A percentile compares a stretch with the other conserved stretches of the same genome.
phyloP scores from a whole-genome alignment of 2,888 invertebrate species.

The Cantharis nigra region DNA sequence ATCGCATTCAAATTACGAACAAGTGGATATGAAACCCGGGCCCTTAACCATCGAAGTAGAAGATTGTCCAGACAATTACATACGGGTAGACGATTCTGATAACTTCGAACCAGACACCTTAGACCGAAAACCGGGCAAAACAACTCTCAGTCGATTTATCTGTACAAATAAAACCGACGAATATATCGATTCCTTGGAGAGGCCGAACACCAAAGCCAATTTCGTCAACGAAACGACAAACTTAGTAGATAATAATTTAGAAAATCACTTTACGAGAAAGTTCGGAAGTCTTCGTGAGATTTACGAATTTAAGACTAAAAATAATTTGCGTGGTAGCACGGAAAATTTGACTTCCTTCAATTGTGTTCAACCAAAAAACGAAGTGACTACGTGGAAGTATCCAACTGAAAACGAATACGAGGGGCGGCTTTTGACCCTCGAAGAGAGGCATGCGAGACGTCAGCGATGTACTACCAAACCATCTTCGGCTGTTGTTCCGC shows the following conservation, averaged over 20 bases:
- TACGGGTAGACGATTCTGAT: constrained; percentile 77
- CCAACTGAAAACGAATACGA: constrained; percentile 58
- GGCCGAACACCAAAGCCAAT: constrained; percentile 69
- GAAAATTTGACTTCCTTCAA: constrained; percentile 37
- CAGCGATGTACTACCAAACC: constrained; percentile 66
- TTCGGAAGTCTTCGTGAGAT: constrained; percentile 76
- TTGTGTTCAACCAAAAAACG: not conserved
- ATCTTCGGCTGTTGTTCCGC: constrained; percentile 60
- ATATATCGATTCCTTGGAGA: constrained; percentile 62
- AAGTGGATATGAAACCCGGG: constrained; percentile 69
- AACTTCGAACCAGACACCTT: constrained; percentile 86
- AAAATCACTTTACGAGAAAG: constrained; percentile 56
- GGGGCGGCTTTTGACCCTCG: constrained; percentile 71
- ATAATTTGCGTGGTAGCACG: constrained; percentile 55
- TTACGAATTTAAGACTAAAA: constrained; percentile 67
- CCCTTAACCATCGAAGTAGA: constrained; percentile 84
- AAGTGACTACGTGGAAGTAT: constrained; percentile 31
- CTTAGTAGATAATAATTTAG: constrained; percentile 39
- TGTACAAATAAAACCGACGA: not conserved
- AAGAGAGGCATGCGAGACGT: constrained; percentile 73
- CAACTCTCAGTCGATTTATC: constrained; percentile 1
- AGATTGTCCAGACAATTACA: constrained; percentile 78
- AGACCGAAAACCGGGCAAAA: constrained; percentile 72
- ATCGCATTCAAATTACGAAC: constrained; percentile 58
- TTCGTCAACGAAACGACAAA: constrained; percentile 63